Evolutionary conservation across 1,140 invertebrate genomes (phyloP).

Genomic region (Hyphantria cunea): DNA sequence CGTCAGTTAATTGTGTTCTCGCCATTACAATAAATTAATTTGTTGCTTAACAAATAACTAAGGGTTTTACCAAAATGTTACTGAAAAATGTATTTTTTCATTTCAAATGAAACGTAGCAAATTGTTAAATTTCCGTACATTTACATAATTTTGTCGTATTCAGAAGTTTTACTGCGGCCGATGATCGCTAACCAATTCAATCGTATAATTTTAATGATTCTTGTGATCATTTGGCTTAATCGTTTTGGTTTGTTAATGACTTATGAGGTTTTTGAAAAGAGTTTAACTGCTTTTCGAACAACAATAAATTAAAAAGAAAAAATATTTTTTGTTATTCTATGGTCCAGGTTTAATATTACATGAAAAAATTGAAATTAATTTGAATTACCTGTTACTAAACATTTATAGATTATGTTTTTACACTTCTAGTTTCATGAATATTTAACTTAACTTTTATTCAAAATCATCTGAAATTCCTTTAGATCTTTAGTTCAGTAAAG

Average conservation of each 20-base stretch:
- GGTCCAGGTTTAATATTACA: too few species aligned
- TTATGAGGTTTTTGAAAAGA: too few species aligned
- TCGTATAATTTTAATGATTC: conserved; percentile 5
- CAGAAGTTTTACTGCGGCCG: neutral
- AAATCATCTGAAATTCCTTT: too few species aligned
- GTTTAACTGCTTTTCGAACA: too few species aligned
- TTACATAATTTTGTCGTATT: conserved; percentile 5
- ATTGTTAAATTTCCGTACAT: conserved; percentile 4
- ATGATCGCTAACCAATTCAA: neutral
- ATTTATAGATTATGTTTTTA: too few species aligned
- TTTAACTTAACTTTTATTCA: too few species aligned
- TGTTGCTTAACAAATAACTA: neutral
- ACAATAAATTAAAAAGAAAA: too few species aligned
- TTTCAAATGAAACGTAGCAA: neutral
- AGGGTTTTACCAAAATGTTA: neutral
- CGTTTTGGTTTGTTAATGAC: neutral
- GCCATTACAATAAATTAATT: neutral
- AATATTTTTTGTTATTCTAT: too few species aligned
- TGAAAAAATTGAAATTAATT: too few species aligned
- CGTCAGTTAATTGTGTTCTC: conserved; percentile 1
- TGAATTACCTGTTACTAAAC: too few species aligned
- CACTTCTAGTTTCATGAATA: too few species aligned
- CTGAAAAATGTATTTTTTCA: neutral
- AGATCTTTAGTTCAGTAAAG: too few species aligned
- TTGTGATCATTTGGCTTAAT: neutral